phyloP scores from a whole-genome alignment of 2,113 vertebrate genomes.

The Otus sunia region DNA sequence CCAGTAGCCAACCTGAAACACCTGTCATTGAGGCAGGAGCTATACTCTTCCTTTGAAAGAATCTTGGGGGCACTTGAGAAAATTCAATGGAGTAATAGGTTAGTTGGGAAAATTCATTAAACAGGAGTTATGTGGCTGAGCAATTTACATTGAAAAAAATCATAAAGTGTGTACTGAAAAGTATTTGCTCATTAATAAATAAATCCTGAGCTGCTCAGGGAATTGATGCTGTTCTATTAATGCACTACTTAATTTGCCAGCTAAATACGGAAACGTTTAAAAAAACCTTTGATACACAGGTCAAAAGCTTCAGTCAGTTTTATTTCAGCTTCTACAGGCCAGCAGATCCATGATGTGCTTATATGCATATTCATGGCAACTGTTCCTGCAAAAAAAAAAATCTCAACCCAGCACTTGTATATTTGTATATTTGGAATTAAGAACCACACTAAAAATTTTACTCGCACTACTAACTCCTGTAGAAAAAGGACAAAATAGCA shows the following conservation, averaged over 20 bases:
- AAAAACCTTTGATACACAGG: not conserved
- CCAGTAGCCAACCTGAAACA: not conserved
- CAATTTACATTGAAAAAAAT: not conserved
- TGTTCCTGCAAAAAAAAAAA: not conserved
- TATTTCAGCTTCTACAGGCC: not conserved
- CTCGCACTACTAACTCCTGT: not conserved
- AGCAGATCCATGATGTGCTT: not conserved
- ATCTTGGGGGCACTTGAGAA: not conserved
- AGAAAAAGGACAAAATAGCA: not conserved
- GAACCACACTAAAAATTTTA: not conserved
- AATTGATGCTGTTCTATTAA: not conserved
- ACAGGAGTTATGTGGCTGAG: not conserved
- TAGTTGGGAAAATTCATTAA: not conserved
- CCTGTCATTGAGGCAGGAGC: not conserved
- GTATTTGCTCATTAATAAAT: not conserved
- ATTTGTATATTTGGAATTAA: not conserved
- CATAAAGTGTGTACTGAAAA: not conserved
- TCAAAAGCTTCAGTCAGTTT: not conserved
- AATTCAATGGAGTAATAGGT: not conserved
- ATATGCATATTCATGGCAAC: not conserved
- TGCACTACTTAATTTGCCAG: not conserved
- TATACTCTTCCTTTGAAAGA: not conserved
- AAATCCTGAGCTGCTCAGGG: not conserved
- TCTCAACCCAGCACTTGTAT: not conserved
- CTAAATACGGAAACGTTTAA: not conserved